Conservation (phyloP, 1,140 invertebrate genomes). For the Bombus turneri region DNA sequence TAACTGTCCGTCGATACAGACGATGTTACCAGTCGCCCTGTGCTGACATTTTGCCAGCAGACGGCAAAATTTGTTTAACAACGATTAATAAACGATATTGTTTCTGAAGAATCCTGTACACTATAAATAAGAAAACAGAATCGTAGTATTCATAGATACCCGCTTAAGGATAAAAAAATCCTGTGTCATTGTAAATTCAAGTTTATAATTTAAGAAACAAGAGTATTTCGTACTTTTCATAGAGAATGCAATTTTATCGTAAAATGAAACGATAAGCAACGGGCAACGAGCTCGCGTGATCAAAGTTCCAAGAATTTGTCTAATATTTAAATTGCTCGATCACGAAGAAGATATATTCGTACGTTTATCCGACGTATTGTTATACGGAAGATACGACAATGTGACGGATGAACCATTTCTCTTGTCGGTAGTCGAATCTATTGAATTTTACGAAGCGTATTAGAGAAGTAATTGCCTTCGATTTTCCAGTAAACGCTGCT, state of each 20-base stretch:
- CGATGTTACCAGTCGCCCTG: not conserved
- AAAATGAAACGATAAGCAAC: not conserved
- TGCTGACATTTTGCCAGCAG: constrained; percentile 20
- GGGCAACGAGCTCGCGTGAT: not conserved
- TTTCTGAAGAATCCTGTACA: accelerated
- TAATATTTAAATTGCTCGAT: not conserved
- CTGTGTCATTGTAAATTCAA: too few species aligned
- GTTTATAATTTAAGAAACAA: not conserved
- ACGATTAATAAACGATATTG: not conserved
- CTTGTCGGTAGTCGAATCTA: constrained; percentile 38
- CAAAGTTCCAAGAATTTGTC: not conserved
- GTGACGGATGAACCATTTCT: constrained; percentile 39
- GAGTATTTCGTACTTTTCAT: not conserved
- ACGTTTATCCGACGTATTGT: not conserved
- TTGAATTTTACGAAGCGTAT: constrained; percentile 39
- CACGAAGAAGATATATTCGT: not conserved
- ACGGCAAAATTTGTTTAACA: not conserved
- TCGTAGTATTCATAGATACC: too few species aligned
- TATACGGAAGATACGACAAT: not conserved
- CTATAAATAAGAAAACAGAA: not conserved
- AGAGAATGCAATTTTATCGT: not conserved
- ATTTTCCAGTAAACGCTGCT: constrained; percentile 47
- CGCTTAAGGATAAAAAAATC: not conserved
- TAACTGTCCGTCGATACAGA: constrained; percentile 32
- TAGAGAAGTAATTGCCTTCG: constrained; percentile 46